These are phyloP conservation scores for Solenopsis invicta DNA, from an alignment of 1,140 invertebrate species.

Conservation along the genomic window DNA sequence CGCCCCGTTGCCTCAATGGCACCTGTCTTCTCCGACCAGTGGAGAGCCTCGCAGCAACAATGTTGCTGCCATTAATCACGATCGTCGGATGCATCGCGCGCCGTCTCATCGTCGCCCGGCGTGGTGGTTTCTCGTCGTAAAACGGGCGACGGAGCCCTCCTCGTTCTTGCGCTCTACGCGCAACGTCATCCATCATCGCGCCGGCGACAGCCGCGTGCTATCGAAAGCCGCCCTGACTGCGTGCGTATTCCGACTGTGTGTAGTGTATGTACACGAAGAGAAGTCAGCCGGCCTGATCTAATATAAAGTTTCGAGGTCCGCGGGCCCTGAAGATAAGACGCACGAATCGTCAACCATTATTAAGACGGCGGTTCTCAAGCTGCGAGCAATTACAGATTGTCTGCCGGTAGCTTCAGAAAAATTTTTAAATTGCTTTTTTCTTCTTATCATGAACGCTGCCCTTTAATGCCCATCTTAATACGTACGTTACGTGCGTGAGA, in stretches of 20 bases:
- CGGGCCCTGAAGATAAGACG: constrained; percentile 19
- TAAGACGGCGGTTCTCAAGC: constrained; percentile 16
- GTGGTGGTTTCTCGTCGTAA: constrained; percentile 40
- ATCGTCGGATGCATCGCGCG: constrained; percentile 50
- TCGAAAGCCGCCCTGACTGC: constrained; percentile 48
- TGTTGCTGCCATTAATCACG: constrained; percentile 58
- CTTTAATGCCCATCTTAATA: neutral
- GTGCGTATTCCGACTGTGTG: constrained; percentile 6
- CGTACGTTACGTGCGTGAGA: neutral
- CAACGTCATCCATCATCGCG: constrained; percentile 58
- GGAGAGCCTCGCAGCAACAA: constrained; percentile 29
- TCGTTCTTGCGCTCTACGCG: constrained; percentile 18
- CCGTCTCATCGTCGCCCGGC: constrained; percentile 36
- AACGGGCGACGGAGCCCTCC: neutral
- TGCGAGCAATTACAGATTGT: too few relatives aligned
- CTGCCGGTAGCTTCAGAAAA: neutral
- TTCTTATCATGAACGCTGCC: neutral
- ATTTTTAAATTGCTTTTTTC: neutral
- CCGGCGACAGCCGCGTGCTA: constrained; percentile 56
- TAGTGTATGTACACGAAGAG: neutral
- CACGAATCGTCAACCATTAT: neutral
- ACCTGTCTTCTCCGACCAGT: constrained; percentile 46
- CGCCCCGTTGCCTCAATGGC: constrained; percentile 39
- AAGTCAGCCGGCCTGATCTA: neutral
- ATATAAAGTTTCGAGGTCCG: neutral